phyloP scores from a whole-genome alignment of 2,888 invertebrate species.

The Dione vanillae region DNA sequence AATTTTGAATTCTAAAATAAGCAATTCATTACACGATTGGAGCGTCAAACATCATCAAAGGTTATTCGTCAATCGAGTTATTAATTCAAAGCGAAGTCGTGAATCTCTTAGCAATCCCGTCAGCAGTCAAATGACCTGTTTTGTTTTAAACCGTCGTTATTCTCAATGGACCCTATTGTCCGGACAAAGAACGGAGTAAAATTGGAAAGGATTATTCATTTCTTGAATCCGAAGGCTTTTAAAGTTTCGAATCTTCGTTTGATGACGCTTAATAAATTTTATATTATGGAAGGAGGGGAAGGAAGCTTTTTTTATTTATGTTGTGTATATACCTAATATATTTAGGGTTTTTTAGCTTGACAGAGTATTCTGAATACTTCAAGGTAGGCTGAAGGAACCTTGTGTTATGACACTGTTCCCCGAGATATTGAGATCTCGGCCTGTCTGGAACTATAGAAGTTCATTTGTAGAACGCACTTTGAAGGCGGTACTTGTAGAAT shows the following conservation, averaged over 20 bases:
- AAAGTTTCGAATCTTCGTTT: constrained; percentile 63
- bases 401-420: no score
- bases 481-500: no score
- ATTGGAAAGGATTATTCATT: constrained; percentile 79
- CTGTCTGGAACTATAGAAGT: no score
- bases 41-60: constrained; percentile 26
- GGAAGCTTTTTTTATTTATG: constrained; percentile 12
- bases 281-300: constrained; percentile 41
- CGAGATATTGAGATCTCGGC: no score
- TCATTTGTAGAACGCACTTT: no score
- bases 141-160: constrained; percentile 78
- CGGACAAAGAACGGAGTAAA: constrained; percentile 63
- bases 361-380: no score
- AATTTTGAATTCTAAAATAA: neutral
- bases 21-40: neutral
- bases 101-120: constrained; percentile 50
- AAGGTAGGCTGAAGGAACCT: no score
- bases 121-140: constrained; percentile 68
- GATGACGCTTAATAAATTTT: constrained; percentile 66
- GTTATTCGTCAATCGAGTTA: constrained; percentile 45
- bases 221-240: constrained; percentile 59
- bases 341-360: no score
- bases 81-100: constrained; percentile 50
- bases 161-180: constrained; percentile 79
- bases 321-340: no score